These are phyloP conservation scores for Periophthalmus modestus DNA, from an alignment of 2,113 vertebrate genomes.

Conservation along the genomic window DNA sequence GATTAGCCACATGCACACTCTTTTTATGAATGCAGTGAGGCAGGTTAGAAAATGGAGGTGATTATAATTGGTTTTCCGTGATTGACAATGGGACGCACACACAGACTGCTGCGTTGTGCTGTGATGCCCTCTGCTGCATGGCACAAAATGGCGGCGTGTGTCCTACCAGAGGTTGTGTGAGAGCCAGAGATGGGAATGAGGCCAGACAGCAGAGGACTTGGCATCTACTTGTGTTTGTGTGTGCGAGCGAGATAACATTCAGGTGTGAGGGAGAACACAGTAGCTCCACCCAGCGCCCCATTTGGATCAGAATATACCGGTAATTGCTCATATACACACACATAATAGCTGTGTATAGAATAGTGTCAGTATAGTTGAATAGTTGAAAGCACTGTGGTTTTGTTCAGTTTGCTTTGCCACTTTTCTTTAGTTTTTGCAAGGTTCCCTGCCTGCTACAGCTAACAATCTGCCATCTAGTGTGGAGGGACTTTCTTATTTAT, in stretches of 20 bases:
- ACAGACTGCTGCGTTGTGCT: slow-evolving; percentile 27
- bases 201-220: slow-evolving; percentile 67
- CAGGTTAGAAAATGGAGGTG: slow-evolving; percentile 59
- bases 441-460: no score
- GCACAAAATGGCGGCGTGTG: slow-evolving; percentile 69
- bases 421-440: neutral
- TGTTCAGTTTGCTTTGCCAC: neutral
- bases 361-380: neutral
- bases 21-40: slow-evolving; percentile 4
- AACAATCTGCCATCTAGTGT: neutral
- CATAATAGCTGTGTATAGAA: slow-evolving; percentile 8
- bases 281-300: slow-evolving; percentile 55
- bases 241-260: slow-evolving; percentile 57
- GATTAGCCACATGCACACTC: slow-evolving; percentile 5
- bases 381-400: neutral
- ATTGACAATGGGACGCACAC: slow-evolving; percentile 56
- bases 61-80: slow-evolving; percentile 69
- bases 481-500: neutral
- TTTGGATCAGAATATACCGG: slow-evolving; percentile 41
- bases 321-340: slow-evolving; percentile 2
- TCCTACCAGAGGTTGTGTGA: slow-evolving; percentile 51
- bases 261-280: slow-evolving; percentile 59
- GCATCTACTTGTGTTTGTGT: slow-evolving; percentile 44
- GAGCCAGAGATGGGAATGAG: slow-evolving; percentile 60
- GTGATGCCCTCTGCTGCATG: slow-evolving; percentile 57